A percentile compares a stretch with the other conserved stretches of the same genome.
Evolutionary conservation across 2,113 vertebrate species (phyloP).

Genomic region (Empidonax alnorum): DNA sequence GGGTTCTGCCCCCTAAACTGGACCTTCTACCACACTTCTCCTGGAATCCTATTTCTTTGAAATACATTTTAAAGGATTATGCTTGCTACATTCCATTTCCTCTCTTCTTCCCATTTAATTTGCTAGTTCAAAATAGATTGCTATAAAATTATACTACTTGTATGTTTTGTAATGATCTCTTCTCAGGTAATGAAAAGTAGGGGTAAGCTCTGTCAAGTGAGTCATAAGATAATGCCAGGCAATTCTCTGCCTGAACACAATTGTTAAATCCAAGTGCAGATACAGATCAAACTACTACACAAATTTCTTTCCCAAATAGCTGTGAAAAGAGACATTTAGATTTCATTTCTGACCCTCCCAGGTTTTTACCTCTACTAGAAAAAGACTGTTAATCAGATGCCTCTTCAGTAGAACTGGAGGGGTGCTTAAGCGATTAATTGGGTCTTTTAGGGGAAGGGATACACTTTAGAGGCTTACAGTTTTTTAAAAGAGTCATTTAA

Average conservation of each 20-base stretch:
- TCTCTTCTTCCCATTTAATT: constrained; percentile 52
- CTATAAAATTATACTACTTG: constrained; percentile 67
- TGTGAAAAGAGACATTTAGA: constrained; percentile 45
- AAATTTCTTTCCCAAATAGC: constrained; percentile 37
- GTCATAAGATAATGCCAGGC: constrained; percentile 64
- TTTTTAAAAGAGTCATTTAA: constrained; percentile 60
- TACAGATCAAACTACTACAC: constrained; percentile 48
- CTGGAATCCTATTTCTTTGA: constrained; percentile 29
- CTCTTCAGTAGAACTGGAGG: background rate
- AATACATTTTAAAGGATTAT: constrained; percentile 34
- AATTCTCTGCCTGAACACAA: constrained; percentile 64
- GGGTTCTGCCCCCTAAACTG: background rate
- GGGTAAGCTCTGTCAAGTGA: constrained; percentile 67
- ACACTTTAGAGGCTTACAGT: constrained; percentile 30
- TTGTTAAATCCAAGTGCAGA: constrained; percentile 48
- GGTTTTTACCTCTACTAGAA: constrained; percentile 41
- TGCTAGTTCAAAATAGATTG: constrained; percentile 63
- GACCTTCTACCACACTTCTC: background rate
- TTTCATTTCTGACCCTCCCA: constrained; percentile 38
- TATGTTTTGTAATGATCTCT: constrained; percentile 67
- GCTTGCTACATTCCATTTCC: constrained; percentile 47
- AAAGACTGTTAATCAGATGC: constrained; percentile 49
- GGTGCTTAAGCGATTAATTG: constrained; percentile 19
- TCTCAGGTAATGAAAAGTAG: constrained; percentile 67
- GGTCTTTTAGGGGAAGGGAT: constrained; percentile 31